Evolutionary conservation across 2,797 vertebrate genomes (phyloP), one percentile per base, ranked within the genome.

Genomic region (Megalops cyprinoides): DNA sequence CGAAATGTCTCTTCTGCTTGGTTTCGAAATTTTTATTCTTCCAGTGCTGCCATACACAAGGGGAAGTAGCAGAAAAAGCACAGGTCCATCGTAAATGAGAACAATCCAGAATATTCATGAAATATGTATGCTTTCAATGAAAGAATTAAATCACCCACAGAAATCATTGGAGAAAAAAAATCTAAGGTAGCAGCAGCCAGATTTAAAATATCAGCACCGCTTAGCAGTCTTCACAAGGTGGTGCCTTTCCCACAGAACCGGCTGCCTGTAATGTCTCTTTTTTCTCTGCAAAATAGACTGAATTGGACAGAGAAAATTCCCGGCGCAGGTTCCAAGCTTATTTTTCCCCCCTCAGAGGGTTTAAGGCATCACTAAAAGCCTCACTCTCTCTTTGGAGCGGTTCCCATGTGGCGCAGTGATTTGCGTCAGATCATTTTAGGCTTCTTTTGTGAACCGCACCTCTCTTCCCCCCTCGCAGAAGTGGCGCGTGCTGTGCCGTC

Each of bases 391-490:
- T 90, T 92, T 39, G 89, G 82, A 86, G 85, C 90, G 91, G 92
- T 90, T 87, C 89, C 92, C 86, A 89, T 84, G 92, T 91, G 90
- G 89, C 90, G 89, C 90, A 88, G 51, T 82, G 77, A 77, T 82
- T 92, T 90, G 89, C 94, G 88, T 93, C 91, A 90, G 89, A 91
- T 93, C 87, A 90, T 87, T 86, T 89, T 84, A 73, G 90, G 87
- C 90, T 88, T 92, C 92, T 91, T 85, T 93, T 94, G 93, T 84
- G 91, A 90, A 93, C 92, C 91, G 87, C 88, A 88, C 18, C 7
- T 1, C 51, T 28, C n/a, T n/a, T n/a, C 78, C 34, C 49, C 89
- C 82, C 83, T n/a, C 82, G 58, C 44, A 62, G 23, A 37, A 55
- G 31, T 28, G 58, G 2, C 51, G 15, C 51, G 44, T 81, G 85